A percentile compares a stretch with the other conserved stretches of the same genome.
Evolutionary conservation across 2,888 invertebrate genomes (phyloP).

Genomic region (Herminia tarsipennalis): DNA sequence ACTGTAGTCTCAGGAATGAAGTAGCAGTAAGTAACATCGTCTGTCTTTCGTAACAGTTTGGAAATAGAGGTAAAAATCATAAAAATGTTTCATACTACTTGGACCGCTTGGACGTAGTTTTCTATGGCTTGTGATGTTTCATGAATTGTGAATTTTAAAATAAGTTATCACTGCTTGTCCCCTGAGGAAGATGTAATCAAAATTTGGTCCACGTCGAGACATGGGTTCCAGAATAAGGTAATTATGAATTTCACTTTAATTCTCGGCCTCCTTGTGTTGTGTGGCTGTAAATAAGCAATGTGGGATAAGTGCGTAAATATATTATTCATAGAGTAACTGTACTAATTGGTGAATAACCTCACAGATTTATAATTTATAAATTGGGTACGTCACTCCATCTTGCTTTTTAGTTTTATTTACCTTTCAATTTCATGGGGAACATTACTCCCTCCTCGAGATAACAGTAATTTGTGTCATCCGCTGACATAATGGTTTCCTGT

Average conservation of each 20-base stretch:
- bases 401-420: conserved; percentile 43
- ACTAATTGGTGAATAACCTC: not conserved
- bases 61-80: conserved; percentile 50
- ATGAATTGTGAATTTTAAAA: conserved; percentile 53
- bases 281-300: not conserved
- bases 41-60: conserved; percentile 59
- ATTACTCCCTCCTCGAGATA: conserved; percentile 16
- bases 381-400: conserved; percentile 39
- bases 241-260: conserved; percentile 28
- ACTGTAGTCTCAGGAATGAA: not conserved
- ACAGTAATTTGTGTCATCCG: conserved; percentile 13
- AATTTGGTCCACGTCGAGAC: conserved; percentile 74
- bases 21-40: conserved; percentile 24
- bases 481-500: conserved; percentile 21
- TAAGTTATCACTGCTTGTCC: conserved; percentile 40
- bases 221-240: conserved; percentile 83
- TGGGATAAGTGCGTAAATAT: too few relatives aligned
- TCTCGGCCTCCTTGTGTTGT: not conserved
- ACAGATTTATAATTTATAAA: conserved; percentile 4
- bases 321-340: too few relatives aligned
- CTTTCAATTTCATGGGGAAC: conserved; percentile 24
- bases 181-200: conserved; percentile 67
- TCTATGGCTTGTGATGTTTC: conserved; percentile 74
- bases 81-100: conserved; percentile 52
- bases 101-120: conserved; percentile 51